Evolutionary conservation across 2,113 vertebrate species (phyloP).

Genomic region (Platichthys stellatus): DNA sequence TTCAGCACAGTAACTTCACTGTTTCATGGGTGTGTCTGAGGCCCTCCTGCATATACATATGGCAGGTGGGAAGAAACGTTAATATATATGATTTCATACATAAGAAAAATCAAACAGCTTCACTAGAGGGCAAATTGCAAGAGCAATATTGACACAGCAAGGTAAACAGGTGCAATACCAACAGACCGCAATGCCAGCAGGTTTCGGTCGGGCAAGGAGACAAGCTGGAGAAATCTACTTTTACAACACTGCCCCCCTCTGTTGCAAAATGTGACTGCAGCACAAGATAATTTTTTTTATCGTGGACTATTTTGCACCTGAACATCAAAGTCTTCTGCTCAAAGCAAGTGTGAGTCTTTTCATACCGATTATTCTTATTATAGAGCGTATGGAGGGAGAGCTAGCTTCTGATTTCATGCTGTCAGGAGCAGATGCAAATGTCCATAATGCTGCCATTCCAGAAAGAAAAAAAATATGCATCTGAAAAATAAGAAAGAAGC

Average conservation of each 20-base stretch:
- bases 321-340: conserved; percentile 63
- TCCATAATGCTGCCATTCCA: conserved; percentile 21
- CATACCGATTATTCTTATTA: conserved; percentile 58
- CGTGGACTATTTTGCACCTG: conserved; percentile 47
- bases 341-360: conserved; percentile 57
- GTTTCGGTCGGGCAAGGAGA: conserved; percentile 14
- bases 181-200: conserved; percentile 54
- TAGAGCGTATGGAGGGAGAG: conserved; percentile 50
- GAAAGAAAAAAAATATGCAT: conserved; percentile 15
- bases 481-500: conserved; percentile 43
- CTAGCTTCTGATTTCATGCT: conserved; percentile 52
- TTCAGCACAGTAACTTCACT: conserved; percentile 17
- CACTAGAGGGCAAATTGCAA: conserved; percentile 40
- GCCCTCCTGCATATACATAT: conserved; percentile 5
- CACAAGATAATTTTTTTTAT: conserved; percentile 42
- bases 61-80: conserved; percentile 1
- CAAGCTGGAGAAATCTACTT: conserved; percentile 35
- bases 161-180: conserved; percentile 67
- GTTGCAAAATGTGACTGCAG: conserved; percentile 41
- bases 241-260: conserved; percentile 76
- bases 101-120: conserved; percentile 41
- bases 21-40: conserved; percentile 29
- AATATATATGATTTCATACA: conserved; percentile 28
- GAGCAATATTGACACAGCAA: conserved; percentile 67
- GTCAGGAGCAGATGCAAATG: conserved; percentile 41